Evolutionary conservation across 2,888 invertebrate genomes (phyloP), one percentile per base, ranked within the genome.

Genomic region (Pomacea canaliculata): DNA sequence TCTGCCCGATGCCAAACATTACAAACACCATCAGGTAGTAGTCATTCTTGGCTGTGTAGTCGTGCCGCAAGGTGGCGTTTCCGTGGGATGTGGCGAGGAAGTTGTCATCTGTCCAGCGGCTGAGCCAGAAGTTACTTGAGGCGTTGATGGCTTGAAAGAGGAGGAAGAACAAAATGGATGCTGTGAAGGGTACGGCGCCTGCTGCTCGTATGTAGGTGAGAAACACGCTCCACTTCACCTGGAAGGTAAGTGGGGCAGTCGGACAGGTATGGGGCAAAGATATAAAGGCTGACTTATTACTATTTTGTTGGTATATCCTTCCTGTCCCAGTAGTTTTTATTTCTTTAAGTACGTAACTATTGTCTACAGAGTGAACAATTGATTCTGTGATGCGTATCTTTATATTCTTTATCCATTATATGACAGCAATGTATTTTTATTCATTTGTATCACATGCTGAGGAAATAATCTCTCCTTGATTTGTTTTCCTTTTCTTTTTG

Each of bases 161-260:
- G 10, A 75, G n/a, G 72, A 78, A 80, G n/a, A 80, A 76, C 23
- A 79, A 37, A 37, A 80, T 59, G 37, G 66, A 77, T 16, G 79
- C 19, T 16, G 70, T 66, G 12, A 77, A 9, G 23, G 71, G 19
- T 10, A 78, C 80, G 0, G 73, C 76, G 7, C 77, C 77, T n/a
- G 89, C 79, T 10, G 90, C 85, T 62, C 80, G 83, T 62, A 86
- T 80, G 81, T 90, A 91, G 13, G 85, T 72, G 76, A 84, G 51
- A 79, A 87, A 87, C n/a, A 90, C 89, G 9, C 81, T 77, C 70
- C 80, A 76, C 76, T 86, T 86, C n/a, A 90, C 90, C 90, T 90
- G 83, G 19, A 60, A 18, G 16, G 8, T 4, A 16, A 0, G 51
- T 16, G 1, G 51, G 16, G 8, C 51, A 37, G 37, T 37, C 5